phyloP scores from a whole-genome alignment of 2,797 vertebrate species.

The Eupleurogrammus muticus region DNA sequence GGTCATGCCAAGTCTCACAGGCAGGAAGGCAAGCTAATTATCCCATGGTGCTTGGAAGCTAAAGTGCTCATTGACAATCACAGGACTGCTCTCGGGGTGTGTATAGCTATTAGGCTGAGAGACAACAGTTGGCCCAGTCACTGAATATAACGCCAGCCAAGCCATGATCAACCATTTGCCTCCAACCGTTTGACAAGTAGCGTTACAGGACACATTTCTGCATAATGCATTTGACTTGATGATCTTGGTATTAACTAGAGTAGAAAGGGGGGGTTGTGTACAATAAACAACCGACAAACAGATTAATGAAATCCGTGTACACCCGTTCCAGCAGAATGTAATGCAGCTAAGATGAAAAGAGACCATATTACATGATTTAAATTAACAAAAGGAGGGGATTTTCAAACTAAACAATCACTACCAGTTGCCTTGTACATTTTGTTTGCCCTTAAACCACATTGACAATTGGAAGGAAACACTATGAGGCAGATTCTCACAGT shows the following conservation, averaged over 20 bases:
- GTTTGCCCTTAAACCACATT: background rate
- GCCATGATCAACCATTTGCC: slow-evolving; percentile 52
- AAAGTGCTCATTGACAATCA: slow-evolving; percentile 81
- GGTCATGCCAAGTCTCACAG: slow-evolving; percentile 75
- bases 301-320: background rate
- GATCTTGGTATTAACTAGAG: slow-evolving; percentile 12
- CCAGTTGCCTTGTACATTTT: background rate
- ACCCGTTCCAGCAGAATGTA: background rate
- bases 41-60: slow-evolving; percentile 74
- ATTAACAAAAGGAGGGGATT: background rate
- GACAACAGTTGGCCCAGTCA: slow-evolving; percentile 63
- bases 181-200: slow-evolving; percentile 46
- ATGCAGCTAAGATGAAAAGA: background rate
- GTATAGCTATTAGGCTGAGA: slow-evolving; percentile 66
- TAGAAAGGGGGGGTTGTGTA: background rate
- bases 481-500: background rate
- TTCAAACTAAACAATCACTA: background rate
- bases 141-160: slow-evolving; percentile 53
- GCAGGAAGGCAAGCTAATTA: slow-evolving; percentile 79
- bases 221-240: slow-evolving; percentile 30
- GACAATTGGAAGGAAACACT: too few species aligned
- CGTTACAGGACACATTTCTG: slow-evolving; percentile 34
- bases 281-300: slow-evolving; percentile 5
- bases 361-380: background rate
- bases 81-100: slow-evolving; percentile 65